Base-by-base conservation (phyloP, 2,797 vertebrate species). In the Tarsius wallacei region DNA sequence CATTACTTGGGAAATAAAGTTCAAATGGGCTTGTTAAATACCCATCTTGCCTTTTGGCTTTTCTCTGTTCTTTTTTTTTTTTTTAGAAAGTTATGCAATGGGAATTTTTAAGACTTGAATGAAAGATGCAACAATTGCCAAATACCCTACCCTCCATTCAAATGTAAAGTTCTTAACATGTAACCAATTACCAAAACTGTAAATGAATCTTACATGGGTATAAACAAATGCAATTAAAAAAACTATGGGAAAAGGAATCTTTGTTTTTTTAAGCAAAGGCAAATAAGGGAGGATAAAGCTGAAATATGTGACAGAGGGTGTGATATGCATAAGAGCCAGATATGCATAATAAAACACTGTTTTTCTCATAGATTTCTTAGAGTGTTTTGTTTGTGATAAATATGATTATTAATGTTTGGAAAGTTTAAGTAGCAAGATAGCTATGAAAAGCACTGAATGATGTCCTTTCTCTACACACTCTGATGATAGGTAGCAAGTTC, bases 1-100 rank as follows among this genome's bases (percentile, higher is more conserved):
- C 53, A 78, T 91, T 95, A 57, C 51, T 77, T 97, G 5, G 3
- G 19, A 93, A 26, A 94, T 96, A 95, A 97, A 97, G 3, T 1
- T 10, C 88, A 28, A 11, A 33, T 77, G 33, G 59, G 17, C 88
- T 97, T 96, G 66, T 95, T 97, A 76, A 76, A 93, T 87, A 93
- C 42, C 28, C 66, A 94, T 96, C 80, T 94, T 36, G 74, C 59
- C 24, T 51, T 33, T 36, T 53, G 28, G 36, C n/a, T 81, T 83
- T 95, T 64, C 73, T 90, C 7, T 93, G 10, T 88, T 71, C 28
- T 77, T 93, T 90, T 82, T 2, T 77, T 93, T 90, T 82, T 2
- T 63, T 90, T 57, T 42, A 53, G 57, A 77, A 91, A 14, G 1
- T 89, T 90, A 36, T 81, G 28, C 28, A 63, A 1, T 51, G 31